Conservation (phyloP, 2,888 invertebrate genomes). For the Nezara viridula region DNA sequence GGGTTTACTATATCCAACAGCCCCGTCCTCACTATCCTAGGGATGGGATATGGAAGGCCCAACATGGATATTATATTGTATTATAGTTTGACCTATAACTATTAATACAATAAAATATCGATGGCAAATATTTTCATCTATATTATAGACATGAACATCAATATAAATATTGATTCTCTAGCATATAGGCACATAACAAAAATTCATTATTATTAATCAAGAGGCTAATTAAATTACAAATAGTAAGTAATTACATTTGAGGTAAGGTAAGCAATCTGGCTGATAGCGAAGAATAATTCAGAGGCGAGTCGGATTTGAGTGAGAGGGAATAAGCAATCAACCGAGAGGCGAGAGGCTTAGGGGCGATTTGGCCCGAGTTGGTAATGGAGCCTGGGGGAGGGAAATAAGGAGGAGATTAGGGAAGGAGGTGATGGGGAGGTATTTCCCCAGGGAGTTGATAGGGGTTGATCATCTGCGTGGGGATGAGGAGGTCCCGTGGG, state of each 20-base stretch:
- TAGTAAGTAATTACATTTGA: not conserved
- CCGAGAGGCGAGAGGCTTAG: not conserved
- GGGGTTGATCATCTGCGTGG: not conserved
- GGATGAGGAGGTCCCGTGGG: not conserved
- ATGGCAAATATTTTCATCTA: too few species aligned
- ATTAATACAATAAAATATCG: too few species aligned
- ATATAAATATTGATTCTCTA: too few species aligned
- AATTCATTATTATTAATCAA: too few species aligned
- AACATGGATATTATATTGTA: too few species aligned
- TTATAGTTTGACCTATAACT: too few species aligned
- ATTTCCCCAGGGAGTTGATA: not conserved
- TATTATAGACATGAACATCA: too few species aligned
- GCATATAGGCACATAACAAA: too few species aligned
- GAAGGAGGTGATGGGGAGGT: not conserved
- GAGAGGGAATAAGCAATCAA: not conserved
- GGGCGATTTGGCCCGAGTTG: not conserved
- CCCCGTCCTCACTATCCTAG: not conserved
- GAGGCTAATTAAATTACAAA: too few species aligned
- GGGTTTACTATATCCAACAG: not conserved
- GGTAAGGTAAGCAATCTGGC: not conserved
- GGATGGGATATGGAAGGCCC: too few species aligned
- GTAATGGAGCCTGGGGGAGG: not conserved
- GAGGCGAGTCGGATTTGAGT: not conserved
- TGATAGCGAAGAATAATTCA: not conserved
- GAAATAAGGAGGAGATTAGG: slow-evolving; percentile 21